These are phyloP conservation scores for Pelmatolapia mariae DNA, from an alignment of 2,113 vertebrate species.

Conservation along the genomic window DNA sequence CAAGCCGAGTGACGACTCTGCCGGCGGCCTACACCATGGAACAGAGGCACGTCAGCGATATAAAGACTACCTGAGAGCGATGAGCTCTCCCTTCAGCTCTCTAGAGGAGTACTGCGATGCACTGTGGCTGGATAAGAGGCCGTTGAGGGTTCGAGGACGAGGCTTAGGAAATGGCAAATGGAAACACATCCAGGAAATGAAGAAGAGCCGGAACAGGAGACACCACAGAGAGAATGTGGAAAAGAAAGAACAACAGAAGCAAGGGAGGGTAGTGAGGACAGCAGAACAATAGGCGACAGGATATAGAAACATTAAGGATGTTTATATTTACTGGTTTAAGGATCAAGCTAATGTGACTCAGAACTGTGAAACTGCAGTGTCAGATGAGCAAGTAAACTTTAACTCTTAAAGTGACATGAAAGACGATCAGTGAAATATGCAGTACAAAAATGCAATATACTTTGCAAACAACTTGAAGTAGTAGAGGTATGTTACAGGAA, in stretches of 20 bases:
- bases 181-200: slow-evolving; percentile 95
- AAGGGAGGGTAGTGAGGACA: slow-evolving; percentile 1
- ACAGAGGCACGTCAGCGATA: slow-evolving; percentile 82
- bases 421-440: neutral
- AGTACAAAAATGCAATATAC: neutral
- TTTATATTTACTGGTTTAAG: neutral
- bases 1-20: slow-evolving; percentile 68
- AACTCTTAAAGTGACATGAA: neutral
- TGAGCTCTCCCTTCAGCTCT: slow-evolving; percentile 82
- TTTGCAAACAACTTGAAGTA: neutral
- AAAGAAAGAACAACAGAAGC: neutral
- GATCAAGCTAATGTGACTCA: neutral
- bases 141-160: slow-evolving; percentile 63
- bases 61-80: slow-evolving; percentile 90
- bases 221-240: slow-evolving; percentile 70
- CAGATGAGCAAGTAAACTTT: neutral
- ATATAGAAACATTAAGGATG: neutral
- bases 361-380: neutral
- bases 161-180: slow-evolving; percentile 80
- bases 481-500: neutral
- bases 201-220: slow-evolving; percentile 90
- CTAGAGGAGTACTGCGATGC: slow-evolving; percentile 95
- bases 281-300: neutral
- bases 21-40: slow-evolving; percentile 37
- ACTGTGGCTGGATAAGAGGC: slow-evolving; percentile 89